Percentiles rank a stretch among this genome's conserved stretches.
Conservation (phyloP, 2,113 vertebrate species). For the Psilopsiagon aurifrons region DNA sequence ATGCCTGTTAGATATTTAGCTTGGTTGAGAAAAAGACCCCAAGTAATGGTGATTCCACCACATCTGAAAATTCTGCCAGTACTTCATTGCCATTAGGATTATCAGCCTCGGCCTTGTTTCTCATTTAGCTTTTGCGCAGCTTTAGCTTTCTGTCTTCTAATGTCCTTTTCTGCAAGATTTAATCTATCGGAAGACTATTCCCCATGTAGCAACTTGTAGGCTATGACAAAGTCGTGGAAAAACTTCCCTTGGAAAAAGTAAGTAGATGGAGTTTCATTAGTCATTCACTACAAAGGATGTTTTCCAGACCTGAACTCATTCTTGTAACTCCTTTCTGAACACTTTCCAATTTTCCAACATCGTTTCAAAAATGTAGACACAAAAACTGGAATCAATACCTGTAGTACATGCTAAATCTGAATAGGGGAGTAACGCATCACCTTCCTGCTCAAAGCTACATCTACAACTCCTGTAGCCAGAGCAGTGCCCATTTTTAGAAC, state of each 20-base stretch:
- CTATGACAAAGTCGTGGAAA: constrained; percentile 62
- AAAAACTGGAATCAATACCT: constrained; percentile 7
- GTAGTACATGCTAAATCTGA: background rate
- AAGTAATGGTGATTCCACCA: background rate
- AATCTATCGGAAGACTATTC: constrained; percentile 51
- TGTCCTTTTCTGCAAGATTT: constrained; percentile 49
- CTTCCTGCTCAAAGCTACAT: background rate
- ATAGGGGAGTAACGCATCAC: background rate
- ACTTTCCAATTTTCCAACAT: constrained; percentile 63
- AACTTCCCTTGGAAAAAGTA: constrained; percentile 63
- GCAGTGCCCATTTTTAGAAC: background rate
- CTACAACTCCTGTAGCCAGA: background rate
- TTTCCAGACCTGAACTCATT: constrained; percentile 69
- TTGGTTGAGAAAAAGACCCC: background rate
- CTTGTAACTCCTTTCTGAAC: constrained; percentile 55
- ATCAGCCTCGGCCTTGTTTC: background rate
- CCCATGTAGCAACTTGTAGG: constrained; percentile 62
- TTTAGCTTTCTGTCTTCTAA: constrained; percentile 20
- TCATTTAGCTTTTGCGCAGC: background rate
- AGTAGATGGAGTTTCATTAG: constrained; percentile 61
- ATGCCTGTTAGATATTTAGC: background rate
- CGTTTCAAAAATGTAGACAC: background rate
- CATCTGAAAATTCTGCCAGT: background rate
- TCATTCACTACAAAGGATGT: constrained; percentile 68
- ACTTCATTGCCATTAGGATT: background rate